Evolutionary conservation across 2,113 vertebrate species (phyloP), one percentile per base, ranked within the genome.

Genomic region (Vulpes lagopus): DNA sequence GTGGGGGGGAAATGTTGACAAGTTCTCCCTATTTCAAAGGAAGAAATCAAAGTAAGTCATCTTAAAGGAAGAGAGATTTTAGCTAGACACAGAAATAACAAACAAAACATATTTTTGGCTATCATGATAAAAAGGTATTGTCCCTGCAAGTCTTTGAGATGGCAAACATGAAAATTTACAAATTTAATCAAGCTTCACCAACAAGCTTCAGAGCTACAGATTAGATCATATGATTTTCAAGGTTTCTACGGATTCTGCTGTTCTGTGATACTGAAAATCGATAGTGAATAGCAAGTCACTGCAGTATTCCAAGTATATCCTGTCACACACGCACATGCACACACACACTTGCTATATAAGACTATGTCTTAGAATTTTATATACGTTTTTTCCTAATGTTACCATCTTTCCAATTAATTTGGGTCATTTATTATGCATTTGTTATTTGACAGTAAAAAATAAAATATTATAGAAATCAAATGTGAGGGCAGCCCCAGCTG

Each of bases 301-400:
- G 3, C 51, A 81, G 23, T 60, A 65, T 49, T 78, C 23, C 11
- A 78, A 25, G 1, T 62, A 69, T 69, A 10, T 89, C 23, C 23
- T 25, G 6, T 32, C 65, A 3, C 30, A 32, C 14, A 38, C 2
- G 11, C 22, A 35, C 12, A 30, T 2, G 2, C 10, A 1, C 64
- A 80, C 43, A n/a, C 27, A n/a, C 22, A 43, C 0, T n/a, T 85
- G 3, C 9, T 57, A 3, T 35, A 17, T 8, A 49, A 7, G 2
- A 12, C 20, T n/a, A 32, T 53, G 6, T 73, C 20, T 73, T 74
- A 67, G 3, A 49, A 1, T 67, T 93, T 27, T 43, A 27, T 51
- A 76, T 3, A 16, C 30, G 59, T 3, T 38, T 38, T 65, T 17
- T 65, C 23, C 71, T 74, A 71, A 25, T 74, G 9, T 49, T 2